Percentiles rank a stretch among this genome's conserved stretches.
phyloP scores from a whole-genome alignment of 1,140 invertebrate genomes.

The Homarus americanus region DNA sequence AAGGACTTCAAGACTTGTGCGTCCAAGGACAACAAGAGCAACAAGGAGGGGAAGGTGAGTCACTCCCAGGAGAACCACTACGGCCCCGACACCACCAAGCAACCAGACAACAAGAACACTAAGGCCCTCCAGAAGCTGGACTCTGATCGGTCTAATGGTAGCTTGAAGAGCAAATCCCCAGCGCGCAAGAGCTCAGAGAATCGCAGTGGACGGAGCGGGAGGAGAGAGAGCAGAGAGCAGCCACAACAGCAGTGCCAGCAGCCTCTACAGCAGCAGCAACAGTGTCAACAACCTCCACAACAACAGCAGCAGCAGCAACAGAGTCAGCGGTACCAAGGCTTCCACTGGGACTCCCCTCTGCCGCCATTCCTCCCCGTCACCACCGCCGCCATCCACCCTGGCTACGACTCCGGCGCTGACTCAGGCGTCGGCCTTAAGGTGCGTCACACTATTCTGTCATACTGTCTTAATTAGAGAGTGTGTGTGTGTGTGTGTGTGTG shows the following conservation, averaged over 20 bases:
- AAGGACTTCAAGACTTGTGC: conserved; percentile 57
- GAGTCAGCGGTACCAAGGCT: conserved; percentile 53
- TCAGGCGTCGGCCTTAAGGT: conserved; percentile 74
- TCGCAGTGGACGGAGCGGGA: conserved; percentile 46
- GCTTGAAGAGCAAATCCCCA: conserved; percentile 68
- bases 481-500: no score
- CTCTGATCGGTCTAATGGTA: conserved; percentile 62
- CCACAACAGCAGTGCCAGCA: conserved; percentile 48
- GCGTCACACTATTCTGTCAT: background rate
- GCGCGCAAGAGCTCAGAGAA: conserved; percentile 57
- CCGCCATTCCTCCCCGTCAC: conserved; percentile 68
- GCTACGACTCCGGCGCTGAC: conserved; percentile 74
- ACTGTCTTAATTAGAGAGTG: no score
- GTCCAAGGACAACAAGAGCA: conserved; percentile 46
- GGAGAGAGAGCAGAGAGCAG: conserved; percentile 66
- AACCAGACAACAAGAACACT: conserved; percentile 44
- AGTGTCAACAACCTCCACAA: conserved; percentile 36
- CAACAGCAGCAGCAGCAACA: conserved; percentile 48
- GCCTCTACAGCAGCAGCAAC: conserved; percentile 38
- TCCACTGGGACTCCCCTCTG: conserved; percentile 72
- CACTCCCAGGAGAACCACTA: conserved; percentile 50
- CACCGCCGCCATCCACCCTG: conserved; percentile 67
- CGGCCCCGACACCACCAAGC: conserved; percentile 23
- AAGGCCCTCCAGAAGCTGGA: conserved; percentile 67
- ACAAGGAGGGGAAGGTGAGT: conserved; percentile 32